These are phyloP conservation scores for Drosophila pullipes DNA, from an alignment of 2,888 invertebrate species.

Conservation along the genomic window DNA sequence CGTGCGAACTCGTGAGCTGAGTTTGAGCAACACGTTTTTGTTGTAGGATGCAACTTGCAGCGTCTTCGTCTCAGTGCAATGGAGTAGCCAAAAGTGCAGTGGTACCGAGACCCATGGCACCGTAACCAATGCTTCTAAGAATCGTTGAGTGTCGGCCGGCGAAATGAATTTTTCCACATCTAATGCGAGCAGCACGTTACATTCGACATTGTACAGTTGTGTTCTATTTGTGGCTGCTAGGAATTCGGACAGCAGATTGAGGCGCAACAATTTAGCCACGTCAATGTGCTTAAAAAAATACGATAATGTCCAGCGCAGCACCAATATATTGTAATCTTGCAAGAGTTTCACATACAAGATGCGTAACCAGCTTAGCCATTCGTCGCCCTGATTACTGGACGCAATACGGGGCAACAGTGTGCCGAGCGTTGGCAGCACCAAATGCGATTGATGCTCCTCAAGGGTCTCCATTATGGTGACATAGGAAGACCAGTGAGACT, in stretches of 20 bases:
- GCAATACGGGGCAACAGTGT: slow-evolving; percentile 54
- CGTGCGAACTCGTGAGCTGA: slow-evolving; percentile 66
- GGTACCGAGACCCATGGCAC: slow-evolving; percentile 82
- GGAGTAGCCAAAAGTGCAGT: slow-evolving; percentile 72
- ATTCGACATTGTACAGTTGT: slow-evolving; percentile 73
- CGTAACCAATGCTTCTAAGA: slow-evolving; percentile 47
- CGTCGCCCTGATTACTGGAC: slow-evolving; percentile 2
- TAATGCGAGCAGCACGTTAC: slow-evolving; percentile 41
- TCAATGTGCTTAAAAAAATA: slow-evolving; percentile 64
- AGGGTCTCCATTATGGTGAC: slow-evolving; percentile 80
- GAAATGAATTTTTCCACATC: slow-evolving; percentile 51
- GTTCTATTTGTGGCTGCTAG: slow-evolving; percentile 79
- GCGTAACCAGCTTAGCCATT: slow-evolving; percentile 59
- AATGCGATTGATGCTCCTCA: slow-evolving; percentile 84
- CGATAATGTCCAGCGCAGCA: slow-evolving; percentile 80
- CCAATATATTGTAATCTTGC: slow-evolving; percentile 78
- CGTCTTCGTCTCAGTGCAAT: background rate
- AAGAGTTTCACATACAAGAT: slow-evolving; percentile 74
- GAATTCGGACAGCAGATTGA: slow-evolving; percentile 64
- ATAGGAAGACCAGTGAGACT: slow-evolving; percentile 68
- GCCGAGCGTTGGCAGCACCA: slow-evolving; percentile 81
- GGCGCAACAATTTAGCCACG: slow-evolving; percentile 42
- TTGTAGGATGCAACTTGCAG: slow-evolving; percentile 20
- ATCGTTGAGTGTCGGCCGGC: slow-evolving; percentile 4
- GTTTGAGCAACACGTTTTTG: slow-evolving; percentile 55